Conservation (phyloP, 2,888 invertebrate species). For the Xestia xanthographa region DNA sequence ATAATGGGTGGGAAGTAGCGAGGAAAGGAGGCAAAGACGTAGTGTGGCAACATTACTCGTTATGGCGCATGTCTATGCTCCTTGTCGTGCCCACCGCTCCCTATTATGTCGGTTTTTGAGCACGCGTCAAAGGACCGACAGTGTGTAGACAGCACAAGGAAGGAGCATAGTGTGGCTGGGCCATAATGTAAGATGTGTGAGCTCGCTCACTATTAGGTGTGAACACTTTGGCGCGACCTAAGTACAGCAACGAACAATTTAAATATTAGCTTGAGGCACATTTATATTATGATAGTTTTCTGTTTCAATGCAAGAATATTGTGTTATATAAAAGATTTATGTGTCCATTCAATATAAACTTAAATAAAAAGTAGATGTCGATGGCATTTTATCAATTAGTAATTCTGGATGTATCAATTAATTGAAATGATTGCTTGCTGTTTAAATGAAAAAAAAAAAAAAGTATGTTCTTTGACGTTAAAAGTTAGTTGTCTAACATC, state of each 20-base stretch:
- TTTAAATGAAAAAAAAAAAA: background rate
- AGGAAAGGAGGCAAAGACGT: too few species aligned
- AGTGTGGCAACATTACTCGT: too few species aligned
- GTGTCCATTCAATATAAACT: background rate
- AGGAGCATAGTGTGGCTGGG: too few species aligned
- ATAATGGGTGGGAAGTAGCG: too few species aligned
- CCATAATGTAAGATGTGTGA: background rate
- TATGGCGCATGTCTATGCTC: too few species aligned
- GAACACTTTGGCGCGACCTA: background rate
- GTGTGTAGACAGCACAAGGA: too few species aligned
- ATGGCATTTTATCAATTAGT: background rate
- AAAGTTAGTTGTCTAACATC: background rate
- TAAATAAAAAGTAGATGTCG: background rate
- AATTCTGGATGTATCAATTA: background rate
- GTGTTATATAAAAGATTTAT: conserved; percentile 3
- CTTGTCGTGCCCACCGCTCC: too few species aligned
- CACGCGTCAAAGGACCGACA: too few species aligned
- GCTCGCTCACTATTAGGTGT: background rate
- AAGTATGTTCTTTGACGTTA: background rate
- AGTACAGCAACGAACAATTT: background rate
- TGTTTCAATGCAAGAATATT: background rate
- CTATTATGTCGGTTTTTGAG: too few species aligned
- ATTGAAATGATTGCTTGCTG: background rate
- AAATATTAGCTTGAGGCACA: background rate
- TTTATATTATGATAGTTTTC: background rate